Conservation (phyloP, 2,797 vertebrate species). For the Chromis chromis region DNA sequence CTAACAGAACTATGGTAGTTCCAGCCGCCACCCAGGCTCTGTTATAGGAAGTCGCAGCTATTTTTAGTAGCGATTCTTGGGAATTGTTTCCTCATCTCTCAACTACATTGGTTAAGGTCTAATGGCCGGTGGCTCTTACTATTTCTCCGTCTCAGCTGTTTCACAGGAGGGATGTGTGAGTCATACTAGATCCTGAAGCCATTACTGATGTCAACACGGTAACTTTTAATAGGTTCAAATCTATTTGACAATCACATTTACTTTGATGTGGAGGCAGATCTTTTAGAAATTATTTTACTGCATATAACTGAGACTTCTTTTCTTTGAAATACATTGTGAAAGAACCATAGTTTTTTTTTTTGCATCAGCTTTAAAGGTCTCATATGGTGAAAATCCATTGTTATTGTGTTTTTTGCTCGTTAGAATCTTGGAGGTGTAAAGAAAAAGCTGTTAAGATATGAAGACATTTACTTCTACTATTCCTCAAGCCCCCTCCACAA, state of each 20-base stretch:
- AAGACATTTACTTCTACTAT: too few relatives aligned
- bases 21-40: slow-evolving; percentile 10
- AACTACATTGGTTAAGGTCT: slow-evolving; percentile 3
- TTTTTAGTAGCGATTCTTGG: slow-evolving; percentile 47
- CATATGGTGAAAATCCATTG: too few relatives aligned
- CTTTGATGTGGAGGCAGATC: background rate
- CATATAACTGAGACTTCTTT: background rate
- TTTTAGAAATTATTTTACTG: background rate
- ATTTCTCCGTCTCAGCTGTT: slow-evolving; percentile 4
- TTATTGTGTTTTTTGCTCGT: too few relatives aligned
- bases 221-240: background rate
- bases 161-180: slow-evolving; percentile 2
- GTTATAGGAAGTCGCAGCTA: slow-evolving; percentile 51
- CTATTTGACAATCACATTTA: background rate
- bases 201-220: background rate
- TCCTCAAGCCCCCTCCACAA: too few relatives aligned
- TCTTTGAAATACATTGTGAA: background rate
- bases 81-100: slow-evolving; percentile 37
- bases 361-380: too few relatives aligned
- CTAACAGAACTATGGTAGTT: slow-evolving; percentile 23
- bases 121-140: background rate
- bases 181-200: background rate
- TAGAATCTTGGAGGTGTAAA: too few relatives aligned
- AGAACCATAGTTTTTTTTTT: background rate
- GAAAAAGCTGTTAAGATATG: too few relatives aligned